Evolutionary conservation across 2,888 invertebrate species (phyloP).

Genomic region (Tetrapedia diversipes): DNA sequence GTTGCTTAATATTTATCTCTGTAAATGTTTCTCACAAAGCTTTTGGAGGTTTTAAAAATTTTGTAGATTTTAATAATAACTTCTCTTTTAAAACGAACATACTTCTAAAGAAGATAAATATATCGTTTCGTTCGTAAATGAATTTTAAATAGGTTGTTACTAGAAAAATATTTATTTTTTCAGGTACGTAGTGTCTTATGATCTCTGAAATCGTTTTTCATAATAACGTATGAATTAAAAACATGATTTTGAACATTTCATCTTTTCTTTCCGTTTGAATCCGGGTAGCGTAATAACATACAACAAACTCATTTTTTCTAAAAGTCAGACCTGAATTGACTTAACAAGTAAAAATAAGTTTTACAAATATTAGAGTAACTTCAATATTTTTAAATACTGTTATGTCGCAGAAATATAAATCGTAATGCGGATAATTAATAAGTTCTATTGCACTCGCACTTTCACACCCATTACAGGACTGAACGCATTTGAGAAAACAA

Average conservation of each 20-base stretch:
- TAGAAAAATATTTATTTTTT: conserved; percentile 34
- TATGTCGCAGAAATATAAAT: conserved; percentile 39
- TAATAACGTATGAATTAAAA: background rate
- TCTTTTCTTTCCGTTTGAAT: conserved; percentile 17
- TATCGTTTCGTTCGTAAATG: background rate
- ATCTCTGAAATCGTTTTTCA: background rate
- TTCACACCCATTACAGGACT: conserved; percentile 1
- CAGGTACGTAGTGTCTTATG: conserved; percentile 17
- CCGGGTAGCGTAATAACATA: background rate
- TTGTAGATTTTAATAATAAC: conserved; percentile 13
- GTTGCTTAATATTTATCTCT: background rate
- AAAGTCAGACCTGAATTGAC: background rate
- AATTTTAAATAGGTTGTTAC: background rate
- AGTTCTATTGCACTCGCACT: background rate
- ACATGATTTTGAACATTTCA: background rate
- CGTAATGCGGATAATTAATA: background rate
- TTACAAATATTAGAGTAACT: background rate
- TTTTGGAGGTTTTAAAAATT: background rate
- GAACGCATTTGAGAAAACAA: conserved; percentile 7
- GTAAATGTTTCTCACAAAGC: background rate
- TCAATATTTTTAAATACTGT: conserved; percentile 1
- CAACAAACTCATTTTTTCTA: background rate
- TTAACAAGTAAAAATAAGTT: background rate
- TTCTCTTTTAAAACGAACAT: conserved; percentile 14
- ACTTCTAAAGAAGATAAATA: background rate